Evolutionary conservation across 2,113 vertebrate species (phyloP), one percentile per base, ranked within the genome.

Genomic region (Colius striatus): DNA sequence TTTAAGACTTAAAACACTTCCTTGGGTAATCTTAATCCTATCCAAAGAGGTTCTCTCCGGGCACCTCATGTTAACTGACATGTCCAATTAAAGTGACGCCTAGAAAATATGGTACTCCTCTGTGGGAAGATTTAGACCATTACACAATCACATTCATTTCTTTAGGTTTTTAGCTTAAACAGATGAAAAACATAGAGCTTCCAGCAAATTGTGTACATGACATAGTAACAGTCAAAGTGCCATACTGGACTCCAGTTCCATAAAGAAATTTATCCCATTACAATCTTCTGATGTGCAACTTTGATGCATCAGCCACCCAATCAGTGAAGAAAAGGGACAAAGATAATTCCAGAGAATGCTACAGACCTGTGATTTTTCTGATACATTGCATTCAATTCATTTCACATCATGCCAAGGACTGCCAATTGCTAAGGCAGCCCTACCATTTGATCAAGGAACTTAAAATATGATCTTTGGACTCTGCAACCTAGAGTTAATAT

Each of bases 41-140:
- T 97, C 86, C 94, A 92, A 60, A 95, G 96, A 97, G 95, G 96
- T 97, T 95, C 96, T 96, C 96, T 90, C 84, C 93, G 98, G 97
- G 94, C 98, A 98, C 98, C 98, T 97, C 98, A 98, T 98, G 98
- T 95, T 96, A 93, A 80, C 94, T 98, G 98, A 98, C 98, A 98
- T 41, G 89, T 97, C 95, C 96, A 98, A 98, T 99, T 98, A 99
- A 70, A 63, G 47, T 95, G 93, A 97, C 30, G 13, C 58, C 63
- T 89, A 87, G 94, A 97, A 97, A 98, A 98, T 98, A 97, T 96
- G 96, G 97, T 62, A 48, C 95, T 96, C 87, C 96, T 97, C 89
- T 97, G 74, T 43, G 55, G 17, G 8, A 41, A 86, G 65, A 79
- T 17, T 74, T 72, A 87, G 30, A 79, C 30, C 80, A 54, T 50